These are phyloP conservation scores for Chaetops frenatus DNA, from an alignment of 2,113 vertebrate species.

Conservation along the genomic window DNA sequence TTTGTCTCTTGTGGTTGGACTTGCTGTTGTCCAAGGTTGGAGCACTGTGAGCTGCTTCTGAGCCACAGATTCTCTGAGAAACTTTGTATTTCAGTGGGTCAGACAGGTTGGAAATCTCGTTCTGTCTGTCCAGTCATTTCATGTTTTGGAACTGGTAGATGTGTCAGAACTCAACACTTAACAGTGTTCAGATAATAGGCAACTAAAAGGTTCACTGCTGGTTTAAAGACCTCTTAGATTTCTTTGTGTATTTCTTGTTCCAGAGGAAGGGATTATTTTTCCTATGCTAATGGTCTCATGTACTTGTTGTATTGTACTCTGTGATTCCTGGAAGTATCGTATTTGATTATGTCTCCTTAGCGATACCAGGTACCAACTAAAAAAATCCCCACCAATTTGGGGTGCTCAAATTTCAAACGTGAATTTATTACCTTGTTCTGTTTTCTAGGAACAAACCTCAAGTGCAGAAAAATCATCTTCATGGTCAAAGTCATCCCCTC, in stretches of 20 bases:
- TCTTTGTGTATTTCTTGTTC: background rate
- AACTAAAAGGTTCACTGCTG: background rate
- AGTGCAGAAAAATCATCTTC: background rate
- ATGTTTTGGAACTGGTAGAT: background rate
- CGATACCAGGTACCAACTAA: background rate
- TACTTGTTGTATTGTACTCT: background rate
- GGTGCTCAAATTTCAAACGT: background rate
- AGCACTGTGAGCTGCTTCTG: background rate
- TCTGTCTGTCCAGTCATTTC: background rate
- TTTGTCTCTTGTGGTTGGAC: background rate
- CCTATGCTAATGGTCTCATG: background rate
- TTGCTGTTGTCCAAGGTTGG: accelerated
- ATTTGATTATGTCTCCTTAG: background rate
- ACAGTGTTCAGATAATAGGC: background rate
- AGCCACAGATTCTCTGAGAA: background rate
- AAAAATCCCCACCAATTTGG: accelerated
- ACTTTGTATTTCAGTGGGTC: background rate
- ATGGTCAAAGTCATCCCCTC: background rate
- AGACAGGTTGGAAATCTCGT: background rate
- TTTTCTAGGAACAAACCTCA: background rate
- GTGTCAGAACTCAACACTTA: background rate
- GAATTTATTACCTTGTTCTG: background rate
- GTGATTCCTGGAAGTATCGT: background rate
- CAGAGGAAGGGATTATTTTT: background rate
- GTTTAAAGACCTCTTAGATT: background rate